Base-by-base conservation (phyloP, 2,797 vertebrate genomes). In the Scarus forsteni region DNA sequence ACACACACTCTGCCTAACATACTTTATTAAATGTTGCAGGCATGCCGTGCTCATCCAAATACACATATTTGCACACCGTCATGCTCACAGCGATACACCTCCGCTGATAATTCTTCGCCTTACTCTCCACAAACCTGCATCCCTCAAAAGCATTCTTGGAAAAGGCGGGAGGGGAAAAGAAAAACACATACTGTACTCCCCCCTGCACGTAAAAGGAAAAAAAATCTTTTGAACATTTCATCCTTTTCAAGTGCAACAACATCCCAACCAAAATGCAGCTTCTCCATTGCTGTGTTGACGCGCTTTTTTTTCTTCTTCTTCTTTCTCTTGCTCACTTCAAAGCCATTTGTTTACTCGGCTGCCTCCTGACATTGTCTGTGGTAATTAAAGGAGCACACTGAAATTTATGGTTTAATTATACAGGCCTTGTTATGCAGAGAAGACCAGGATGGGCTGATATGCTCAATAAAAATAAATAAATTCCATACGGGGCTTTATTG, bases 351-450 rank as follows among this genome's bases (percentile, higher is more conserved):
- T 92, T 93, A 89, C 88, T 88, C 88, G 88, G 79, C 90, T 86
- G 90, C 86, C 92, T 89, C 87, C 90, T 88, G 89, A 92, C 90
- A 91, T 92, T 91, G 91, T 92, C 90, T 92, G 84, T 88, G 88
- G 88, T 94, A 93, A 94, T 94, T 93, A 93, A 92, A 92, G 88
- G 87, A 91, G 89, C 84, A 57, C 81, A 58, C 82, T 83, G 90
- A 92, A 92, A 93, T 93, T 93, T 93, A 93, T 92, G 87, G 90
- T 92, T 92, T 93, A 93, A 93, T 93, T 93, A 92, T 91, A 90
- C 88, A 80, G 87, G 81, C 85, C 91, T 93, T 92, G 92, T 92
- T 91, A 92, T 93, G 87, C 91, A 92, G 88, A 90, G 89, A 86
- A 86, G 90, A 89, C 85, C 81, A 84, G 88, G 88, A 90, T 83